Evolutionary conservation across 2,888 invertebrate species (phyloP).

Genomic region (Amphiduros pacificus): DNA sequence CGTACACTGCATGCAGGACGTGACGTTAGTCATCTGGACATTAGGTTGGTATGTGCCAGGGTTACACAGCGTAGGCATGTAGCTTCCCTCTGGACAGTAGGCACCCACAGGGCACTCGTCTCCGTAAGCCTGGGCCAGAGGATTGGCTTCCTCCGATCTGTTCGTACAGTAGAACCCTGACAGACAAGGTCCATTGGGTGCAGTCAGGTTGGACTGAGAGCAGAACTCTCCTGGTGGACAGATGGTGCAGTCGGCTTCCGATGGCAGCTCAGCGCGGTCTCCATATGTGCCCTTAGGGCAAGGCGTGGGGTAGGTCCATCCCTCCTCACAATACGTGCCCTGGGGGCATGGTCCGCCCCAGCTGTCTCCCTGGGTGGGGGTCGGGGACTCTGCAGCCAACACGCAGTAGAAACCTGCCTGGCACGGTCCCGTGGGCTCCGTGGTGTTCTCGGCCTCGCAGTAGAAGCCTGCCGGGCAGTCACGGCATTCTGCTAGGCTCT

Average conservation of each 20-base stretch:
- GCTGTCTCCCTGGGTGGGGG: conserved; percentile 35
- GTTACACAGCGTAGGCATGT: conserved; percentile 45
- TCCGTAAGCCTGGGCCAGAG: conserved; percentile 46
- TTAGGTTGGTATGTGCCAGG: conserved; percentile 52
- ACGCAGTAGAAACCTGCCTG: conserved; percentile 51
- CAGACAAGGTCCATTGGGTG: conserved; percentile 46
- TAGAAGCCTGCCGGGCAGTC: conserved; percentile 49
- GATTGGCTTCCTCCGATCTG: conserved; percentile 46
- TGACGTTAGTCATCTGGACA: conserved; percentile 34
- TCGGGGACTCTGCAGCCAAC: conserved; percentile 38
- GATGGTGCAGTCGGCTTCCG: conserved; percentile 45
- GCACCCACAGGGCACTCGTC: conserved; percentile 52
- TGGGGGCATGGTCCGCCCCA: conserved; percentile 50
- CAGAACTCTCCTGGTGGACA: conserved; percentile 55
- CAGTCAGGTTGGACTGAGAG: conserved; percentile 40
- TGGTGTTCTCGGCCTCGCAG: conserved; percentile 51
- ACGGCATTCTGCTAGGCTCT: conserved; percentile 42
- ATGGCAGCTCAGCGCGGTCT: conserved; percentile 40
- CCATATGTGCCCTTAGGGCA: conserved; percentile 56
- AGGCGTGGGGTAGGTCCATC: conserved; percentile 37
- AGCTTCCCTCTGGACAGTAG: conserved; percentile 48
- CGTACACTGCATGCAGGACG: conserved; percentile 47
- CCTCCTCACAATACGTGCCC: conserved; percentile 49
- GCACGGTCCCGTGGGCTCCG: conserved; percentile 48
- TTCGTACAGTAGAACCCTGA: conserved; percentile 52